Evolutionary conservation across 2,113 vertebrate genomes (phyloP).

Genomic region (Heptranchias perlo): DNA sequence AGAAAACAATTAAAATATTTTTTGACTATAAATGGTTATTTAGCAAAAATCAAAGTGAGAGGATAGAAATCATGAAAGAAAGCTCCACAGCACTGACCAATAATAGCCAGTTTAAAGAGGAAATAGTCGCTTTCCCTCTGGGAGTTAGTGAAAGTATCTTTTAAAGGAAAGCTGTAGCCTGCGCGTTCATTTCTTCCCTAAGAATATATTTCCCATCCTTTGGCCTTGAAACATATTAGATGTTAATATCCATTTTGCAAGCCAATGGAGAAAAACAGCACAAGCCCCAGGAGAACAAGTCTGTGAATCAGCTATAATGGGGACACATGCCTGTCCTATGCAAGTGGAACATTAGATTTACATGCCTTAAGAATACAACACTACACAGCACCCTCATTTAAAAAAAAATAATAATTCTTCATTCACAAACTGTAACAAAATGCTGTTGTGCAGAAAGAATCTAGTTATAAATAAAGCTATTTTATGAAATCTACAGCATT

Average conservation of each 20-base stretch:
- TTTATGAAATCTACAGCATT: not conserved
- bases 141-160: not conserved
- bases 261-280: not conserved
- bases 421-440: not conserved
- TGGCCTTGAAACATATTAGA: not conserved
- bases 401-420: not conserved
- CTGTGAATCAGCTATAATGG: not conserved
- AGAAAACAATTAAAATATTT: not conserved
- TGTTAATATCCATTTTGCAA: not conserved
- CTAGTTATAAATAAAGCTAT: not conserved
- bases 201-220: not conserved
- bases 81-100: not conserved
- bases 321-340: not conserved
- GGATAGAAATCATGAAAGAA: not conserved
- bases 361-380: not conserved
- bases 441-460: not conserved
- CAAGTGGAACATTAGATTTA: not conserved
- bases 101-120: not conserved
- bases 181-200: not conserved
- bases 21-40: not conserved
- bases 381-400: not conserved
- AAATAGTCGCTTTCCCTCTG: not conserved
- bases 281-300: not conserved
- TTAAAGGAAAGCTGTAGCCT: not conserved
- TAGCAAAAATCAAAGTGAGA: not conserved